phyloP scores from a whole-genome alignment of 2,113 vertebrate species.

The Psittacara wagleri region DNA sequence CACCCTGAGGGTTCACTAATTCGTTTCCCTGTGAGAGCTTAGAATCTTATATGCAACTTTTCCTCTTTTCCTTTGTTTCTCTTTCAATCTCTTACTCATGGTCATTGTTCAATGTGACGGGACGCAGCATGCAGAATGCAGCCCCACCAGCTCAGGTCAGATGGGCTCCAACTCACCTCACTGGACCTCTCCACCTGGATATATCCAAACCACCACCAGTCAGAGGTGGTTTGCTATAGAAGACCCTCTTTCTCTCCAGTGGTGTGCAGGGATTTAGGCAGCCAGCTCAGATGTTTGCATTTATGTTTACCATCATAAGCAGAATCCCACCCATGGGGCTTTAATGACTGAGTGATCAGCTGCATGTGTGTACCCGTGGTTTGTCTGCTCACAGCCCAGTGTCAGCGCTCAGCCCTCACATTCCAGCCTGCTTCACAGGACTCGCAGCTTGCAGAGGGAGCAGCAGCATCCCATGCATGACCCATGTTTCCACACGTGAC shows the following conservation, averaged over 20 bases:
- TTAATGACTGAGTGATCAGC: not conserved
- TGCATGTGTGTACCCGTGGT: not conserved
- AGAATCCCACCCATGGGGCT: not conserved
- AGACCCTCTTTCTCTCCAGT: too few species aligned
- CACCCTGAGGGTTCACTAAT: not conserved
- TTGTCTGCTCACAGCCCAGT: not conserved
- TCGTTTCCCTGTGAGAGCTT: not conserved
- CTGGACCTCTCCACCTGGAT: not conserved
- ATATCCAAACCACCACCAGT: not conserved
- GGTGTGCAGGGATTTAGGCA: not conserved
- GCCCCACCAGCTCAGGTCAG: not conserved
- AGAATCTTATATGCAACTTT: not conserved
- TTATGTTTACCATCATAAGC: rapidly evolving
- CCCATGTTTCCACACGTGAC: not conserved
- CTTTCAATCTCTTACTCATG: not conserved
- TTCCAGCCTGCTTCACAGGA: not conserved
- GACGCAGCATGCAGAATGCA: not conserved
- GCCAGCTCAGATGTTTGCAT: not conserved
- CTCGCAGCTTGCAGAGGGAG: not conserved
- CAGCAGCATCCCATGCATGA: not conserved
- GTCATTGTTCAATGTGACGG: not conserved
- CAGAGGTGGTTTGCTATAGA: not conserved
- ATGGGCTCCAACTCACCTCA: not conserved
- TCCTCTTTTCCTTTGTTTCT: not conserved
- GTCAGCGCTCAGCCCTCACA: not conserved